Evolutionary conservation across 2,797 vertebrate genomes (phyloP).

Genomic region (Sarcoramphus papa): DNA sequence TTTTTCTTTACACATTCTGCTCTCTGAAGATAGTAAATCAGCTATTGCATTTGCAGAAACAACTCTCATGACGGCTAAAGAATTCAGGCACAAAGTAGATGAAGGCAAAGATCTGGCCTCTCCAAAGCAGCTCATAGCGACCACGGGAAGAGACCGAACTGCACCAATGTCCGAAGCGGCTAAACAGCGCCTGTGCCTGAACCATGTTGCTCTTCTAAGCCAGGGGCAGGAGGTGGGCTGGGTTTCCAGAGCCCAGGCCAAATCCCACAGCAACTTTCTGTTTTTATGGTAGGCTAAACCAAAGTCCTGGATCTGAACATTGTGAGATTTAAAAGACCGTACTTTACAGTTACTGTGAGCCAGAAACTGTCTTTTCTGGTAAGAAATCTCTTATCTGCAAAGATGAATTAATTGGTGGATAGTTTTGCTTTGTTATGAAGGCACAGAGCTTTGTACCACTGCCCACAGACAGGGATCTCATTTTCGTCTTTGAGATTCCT

Average conservation of each 20-base stretch:
- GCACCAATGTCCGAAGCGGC: not conserved
- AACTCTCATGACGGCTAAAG: not conserved
- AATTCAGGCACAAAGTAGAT: not conserved
- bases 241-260: not conserved
- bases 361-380: not conserved
- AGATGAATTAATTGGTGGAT: not conserved
- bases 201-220: not conserved
- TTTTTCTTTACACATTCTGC: conserved; percentile 38
- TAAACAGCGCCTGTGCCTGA: not conserved
- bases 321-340: not conserved
- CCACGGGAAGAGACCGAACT: accelerated
- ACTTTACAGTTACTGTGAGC: not conserved
- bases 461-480: not conserved
- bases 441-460: not conserved
- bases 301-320: not conserved
- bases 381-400: not conserved
- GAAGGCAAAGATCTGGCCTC: not conserved
- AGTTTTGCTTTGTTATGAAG: not conserved
- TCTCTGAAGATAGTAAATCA: conserved; percentile 26
- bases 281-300: not conserved
- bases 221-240: not conserved
- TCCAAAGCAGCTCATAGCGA: not conserved
- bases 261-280: not conserved
- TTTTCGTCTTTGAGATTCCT: not conserved
- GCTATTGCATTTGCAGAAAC: conserved; percentile 2